phyloP scores from a whole-genome alignment of 2,888 invertebrate genomes.

The Callyntrura guangdongensis region DNA sequence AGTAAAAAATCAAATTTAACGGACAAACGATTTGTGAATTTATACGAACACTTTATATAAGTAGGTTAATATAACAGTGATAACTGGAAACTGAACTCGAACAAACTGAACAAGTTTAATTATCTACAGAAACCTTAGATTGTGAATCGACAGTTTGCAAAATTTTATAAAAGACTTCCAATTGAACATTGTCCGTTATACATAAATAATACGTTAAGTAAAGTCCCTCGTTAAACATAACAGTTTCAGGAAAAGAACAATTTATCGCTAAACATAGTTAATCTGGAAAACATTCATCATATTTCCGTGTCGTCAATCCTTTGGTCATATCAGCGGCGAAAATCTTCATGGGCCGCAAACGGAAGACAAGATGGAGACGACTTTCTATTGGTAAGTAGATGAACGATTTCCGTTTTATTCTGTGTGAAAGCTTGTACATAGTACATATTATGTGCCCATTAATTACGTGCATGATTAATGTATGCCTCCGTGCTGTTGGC shows the following conservation, averaged over 20 bases:
- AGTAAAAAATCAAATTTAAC: not conserved
- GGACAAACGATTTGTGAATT: not conserved
- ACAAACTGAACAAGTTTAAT: too few species aligned
- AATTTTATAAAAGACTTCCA: not conserved
- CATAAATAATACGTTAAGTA: not conserved
- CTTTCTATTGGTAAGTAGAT: constrained; percentile 84
- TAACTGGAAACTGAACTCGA: not conserved
- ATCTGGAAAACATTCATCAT: constrained; percentile 66
- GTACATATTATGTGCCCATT: too few species aligned
- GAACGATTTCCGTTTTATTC: not conserved
- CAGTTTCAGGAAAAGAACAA: constrained; percentile 27
- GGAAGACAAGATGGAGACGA: constrained; percentile 85
- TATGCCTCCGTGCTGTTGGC: not conserved
- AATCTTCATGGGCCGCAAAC: constrained; percentile 85
- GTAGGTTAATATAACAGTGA: not conserved
- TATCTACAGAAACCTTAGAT: too few species aligned
- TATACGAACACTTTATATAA: not conserved
- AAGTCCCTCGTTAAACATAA: not conserved
- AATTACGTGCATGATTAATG: not conserved
- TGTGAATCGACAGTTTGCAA: too few species aligned
- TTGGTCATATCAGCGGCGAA: constrained; percentile 76
- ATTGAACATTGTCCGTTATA: not conserved
- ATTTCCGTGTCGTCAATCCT: constrained; percentile 55
- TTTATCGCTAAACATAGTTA: constrained; percentile 33
- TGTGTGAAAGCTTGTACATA: not conserved